Percentiles rank a stretch among this genome's conserved stretches.
Evolutionary conservation across 1,140 invertebrate species (phyloP).

Genomic region (Trichogramma pretiosum): DNA sequence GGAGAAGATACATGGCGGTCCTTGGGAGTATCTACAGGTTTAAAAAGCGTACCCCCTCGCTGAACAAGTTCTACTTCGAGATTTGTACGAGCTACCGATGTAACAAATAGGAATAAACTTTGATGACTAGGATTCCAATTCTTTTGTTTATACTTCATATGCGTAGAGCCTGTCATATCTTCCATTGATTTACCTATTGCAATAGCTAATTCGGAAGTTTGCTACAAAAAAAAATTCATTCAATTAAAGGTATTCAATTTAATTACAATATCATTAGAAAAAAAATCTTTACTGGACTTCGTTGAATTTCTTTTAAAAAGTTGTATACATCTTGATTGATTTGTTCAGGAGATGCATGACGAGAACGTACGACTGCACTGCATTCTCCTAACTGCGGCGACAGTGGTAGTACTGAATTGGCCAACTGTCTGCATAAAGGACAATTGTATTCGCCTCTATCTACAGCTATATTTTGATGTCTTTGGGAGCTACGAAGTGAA

Average conservation of each 20-base stretch:
- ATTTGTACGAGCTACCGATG: conserved; percentile 85
- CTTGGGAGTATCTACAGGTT: too few relatives aligned
- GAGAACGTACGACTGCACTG: conserved; percentile 53
- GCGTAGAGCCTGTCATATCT: conserved; percentile 77
- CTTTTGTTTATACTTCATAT: conserved; percentile 52
- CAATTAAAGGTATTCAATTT: conserved; percentile 12
- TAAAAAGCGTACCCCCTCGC: conserved; percentile 66
- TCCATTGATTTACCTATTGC: conserved; percentile 87
- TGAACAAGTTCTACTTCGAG: conserved; percentile 86
- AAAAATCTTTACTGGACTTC: conserved; percentile 47
- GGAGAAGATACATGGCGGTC: conserved; percentile 52
- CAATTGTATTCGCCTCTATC: conserved; percentile 87
- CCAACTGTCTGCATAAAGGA: conserved; percentile 86
- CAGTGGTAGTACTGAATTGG: conserved; percentile 85
- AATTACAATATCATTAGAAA: conserved; percentile 3
- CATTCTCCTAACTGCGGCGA: conserved; percentile 68
- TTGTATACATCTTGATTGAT: conserved; percentile 53
- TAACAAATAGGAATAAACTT: conserved; percentile 79
- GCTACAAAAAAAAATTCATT: not conserved
- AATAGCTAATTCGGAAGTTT: conserved; percentile 54
- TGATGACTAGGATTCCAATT: conserved; percentile 55
- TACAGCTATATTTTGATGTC: conserved; percentile 62
- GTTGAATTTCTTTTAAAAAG: conserved; percentile 60
- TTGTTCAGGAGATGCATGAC: conserved; percentile 45
- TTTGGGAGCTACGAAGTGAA: conserved; percentile 67